phyloP scores from a whole-genome alignment of 2,888 invertebrate genomes.

The Melieria crassipennis region DNA sequence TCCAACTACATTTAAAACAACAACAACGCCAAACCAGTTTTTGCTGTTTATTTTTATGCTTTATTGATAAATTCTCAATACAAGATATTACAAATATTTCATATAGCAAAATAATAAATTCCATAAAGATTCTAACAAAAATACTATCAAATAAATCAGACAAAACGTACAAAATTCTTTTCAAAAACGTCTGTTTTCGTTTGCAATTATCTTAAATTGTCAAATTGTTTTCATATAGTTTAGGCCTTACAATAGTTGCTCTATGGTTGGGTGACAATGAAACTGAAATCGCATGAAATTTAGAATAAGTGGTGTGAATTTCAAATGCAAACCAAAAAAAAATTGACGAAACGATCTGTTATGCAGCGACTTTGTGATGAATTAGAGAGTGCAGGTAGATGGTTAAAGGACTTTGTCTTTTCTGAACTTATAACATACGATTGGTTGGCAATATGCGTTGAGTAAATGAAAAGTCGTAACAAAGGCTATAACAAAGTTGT shows the following conservation, averaged over 20 bases:
- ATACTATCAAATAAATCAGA: background rate
- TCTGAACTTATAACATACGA: background rate
- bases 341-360: no score
- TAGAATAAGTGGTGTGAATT: no score
- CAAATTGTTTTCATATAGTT: no score
- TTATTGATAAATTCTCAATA: constrained; percentile 26
- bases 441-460: background rate
- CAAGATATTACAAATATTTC: background rate
- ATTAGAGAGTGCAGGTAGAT: background rate
- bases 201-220: no score
- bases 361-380: background rate
- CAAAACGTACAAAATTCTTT: background rate
- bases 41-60: constrained; percentile 8
- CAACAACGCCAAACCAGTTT: background rate
- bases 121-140: constrained; percentile 11
- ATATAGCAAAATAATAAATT: constrained; percentile 18
- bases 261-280: no score
- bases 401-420: background rate
- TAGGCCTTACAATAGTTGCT: no score
- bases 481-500: constrained; percentile 1
- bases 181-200: background rate
- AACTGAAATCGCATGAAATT: no score
- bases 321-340: no score
- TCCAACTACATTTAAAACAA: background rate
- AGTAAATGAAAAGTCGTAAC: background rate